Conservation (phyloP, 1,140 invertebrate species). For the Drosophila teissieri region DNA sequence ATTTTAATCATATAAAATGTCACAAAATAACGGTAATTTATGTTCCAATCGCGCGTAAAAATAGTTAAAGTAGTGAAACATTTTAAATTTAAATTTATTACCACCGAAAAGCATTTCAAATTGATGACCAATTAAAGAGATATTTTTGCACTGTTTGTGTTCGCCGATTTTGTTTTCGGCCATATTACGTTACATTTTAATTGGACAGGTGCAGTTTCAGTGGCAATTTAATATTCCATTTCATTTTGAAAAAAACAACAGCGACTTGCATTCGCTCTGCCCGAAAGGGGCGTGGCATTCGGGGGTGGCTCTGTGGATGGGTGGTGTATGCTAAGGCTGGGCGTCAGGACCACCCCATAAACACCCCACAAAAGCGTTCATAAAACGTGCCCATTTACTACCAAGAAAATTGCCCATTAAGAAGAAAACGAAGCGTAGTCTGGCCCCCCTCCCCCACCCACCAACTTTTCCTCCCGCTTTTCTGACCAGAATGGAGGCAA, state of each 20-base stretch:
- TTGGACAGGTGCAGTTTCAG: constrained; percentile 63
- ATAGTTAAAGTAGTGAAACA: not conserved
- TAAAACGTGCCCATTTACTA: constrained; percentile 84
- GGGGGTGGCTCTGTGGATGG: not conserved
- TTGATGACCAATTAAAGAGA: constrained; percentile 3
- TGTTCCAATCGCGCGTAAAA: not conserved
- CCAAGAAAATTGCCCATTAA: constrained; percentile 84
- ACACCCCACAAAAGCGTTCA: constrained; percentile 84
- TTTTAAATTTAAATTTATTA: not conserved
- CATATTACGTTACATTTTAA: constrained; percentile 36
- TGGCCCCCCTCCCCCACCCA: constrained; percentile 3
- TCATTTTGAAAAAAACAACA: constrained; percentile 28
- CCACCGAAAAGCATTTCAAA: not conserved
- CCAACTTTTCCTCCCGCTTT: not conserved
- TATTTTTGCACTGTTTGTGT: constrained; percentile 19
- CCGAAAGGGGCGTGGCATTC: constrained; percentile 13
- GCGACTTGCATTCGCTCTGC: constrained; percentile 19
- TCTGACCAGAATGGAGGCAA: constrained; percentile 35
- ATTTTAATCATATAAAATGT: not conserved
- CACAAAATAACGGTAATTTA: not conserved
- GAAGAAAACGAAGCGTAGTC: constrained; percentile 67
- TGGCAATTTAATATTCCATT: constrained; percentile 66
- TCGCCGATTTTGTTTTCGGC: constrained; percentile 20
- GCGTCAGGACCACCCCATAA: constrained; percentile 58
- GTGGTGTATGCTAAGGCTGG: not conserved